Conservation (phyloP, 1,140 invertebrate species). For the Bombus waltoni region DNA sequence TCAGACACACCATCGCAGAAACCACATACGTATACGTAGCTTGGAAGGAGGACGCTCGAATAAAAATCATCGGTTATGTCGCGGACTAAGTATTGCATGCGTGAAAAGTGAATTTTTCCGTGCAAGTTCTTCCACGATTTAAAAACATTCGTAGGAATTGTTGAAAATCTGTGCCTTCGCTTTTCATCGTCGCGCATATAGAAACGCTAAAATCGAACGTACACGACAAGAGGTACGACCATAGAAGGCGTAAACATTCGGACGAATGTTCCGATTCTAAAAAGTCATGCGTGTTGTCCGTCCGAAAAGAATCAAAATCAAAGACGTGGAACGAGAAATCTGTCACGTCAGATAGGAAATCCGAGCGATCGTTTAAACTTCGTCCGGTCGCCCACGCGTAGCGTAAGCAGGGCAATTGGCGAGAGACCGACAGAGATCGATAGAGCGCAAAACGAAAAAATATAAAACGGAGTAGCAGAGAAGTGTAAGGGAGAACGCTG, state of each 20-base stretch:
- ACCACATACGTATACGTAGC: too few relatives aligned
- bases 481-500: conserved; percentile 19
- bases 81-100: too few relatives aligned
- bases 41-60: not conserved
- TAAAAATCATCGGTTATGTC: not conserved
- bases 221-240: not conserved
- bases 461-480: not conserved
- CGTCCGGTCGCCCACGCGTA: conserved; percentile 75
- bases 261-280: not conserved
- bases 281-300: not conserved
- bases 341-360: not conserved
- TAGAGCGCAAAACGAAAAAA: not conserved
- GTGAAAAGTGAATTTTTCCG: not conserved
- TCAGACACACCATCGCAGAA: not conserved
- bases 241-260: not conserved
- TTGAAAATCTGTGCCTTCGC: not conserved
- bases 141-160: too few relatives aligned
- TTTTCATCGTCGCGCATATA: not conserved
- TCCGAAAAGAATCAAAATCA: not conserved
- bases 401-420: conserved; percentile 31
- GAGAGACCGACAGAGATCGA: conserved; percentile 29
- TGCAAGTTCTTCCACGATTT: not conserved
- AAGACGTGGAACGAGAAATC: not conserved
- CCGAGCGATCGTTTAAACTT: conserved; percentile 64
- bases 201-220: not conserved